Conservation (phyloP, 2,113 vertebrate genomes). For the Camarhynchus parvulus region DNA sequence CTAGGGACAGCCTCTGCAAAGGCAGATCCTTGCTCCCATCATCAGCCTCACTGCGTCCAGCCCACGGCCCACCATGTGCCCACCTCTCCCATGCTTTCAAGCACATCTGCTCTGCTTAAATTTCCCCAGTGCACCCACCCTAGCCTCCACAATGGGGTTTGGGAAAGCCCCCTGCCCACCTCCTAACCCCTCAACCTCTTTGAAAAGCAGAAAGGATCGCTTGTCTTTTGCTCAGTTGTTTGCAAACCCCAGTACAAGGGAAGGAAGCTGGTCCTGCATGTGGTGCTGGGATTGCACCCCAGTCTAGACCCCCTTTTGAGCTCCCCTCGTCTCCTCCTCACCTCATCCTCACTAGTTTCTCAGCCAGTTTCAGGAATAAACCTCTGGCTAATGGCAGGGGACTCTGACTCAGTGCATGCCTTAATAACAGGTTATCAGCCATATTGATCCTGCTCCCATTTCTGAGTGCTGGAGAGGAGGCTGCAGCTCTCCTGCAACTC, state of each 20-base stretch:
- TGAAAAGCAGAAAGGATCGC: background rate
- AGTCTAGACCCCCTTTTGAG: accelerated
- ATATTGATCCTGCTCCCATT: background rate
- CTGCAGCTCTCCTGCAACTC: background rate
- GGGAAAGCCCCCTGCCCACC: background rate
- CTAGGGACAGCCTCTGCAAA: accelerated
- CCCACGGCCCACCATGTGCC: accelerated
- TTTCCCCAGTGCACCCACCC: background rate
- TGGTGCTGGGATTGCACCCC: background rate
- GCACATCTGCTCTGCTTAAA: background rate
- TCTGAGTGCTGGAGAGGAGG: background rate
- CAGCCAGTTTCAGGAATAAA: background rate
- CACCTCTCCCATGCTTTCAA: background rate
- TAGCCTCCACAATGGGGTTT: background rate
- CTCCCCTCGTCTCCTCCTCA: background rate
- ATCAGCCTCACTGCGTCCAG: background rate
- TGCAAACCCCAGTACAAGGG: background rate
- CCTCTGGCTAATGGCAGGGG: background rate
- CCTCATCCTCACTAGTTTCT: background rate
- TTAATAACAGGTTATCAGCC: background rate
- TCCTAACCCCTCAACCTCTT: background rate
- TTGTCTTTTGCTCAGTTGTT: background rate
- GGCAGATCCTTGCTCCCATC: background rate
- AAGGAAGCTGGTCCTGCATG: background rate
- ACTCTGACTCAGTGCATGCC: background rate